These are phyloP conservation scores for Helicoverpa armigera DNA, from an alignment of 1,140 invertebrate species.

Conservation along the genomic window DNA sequence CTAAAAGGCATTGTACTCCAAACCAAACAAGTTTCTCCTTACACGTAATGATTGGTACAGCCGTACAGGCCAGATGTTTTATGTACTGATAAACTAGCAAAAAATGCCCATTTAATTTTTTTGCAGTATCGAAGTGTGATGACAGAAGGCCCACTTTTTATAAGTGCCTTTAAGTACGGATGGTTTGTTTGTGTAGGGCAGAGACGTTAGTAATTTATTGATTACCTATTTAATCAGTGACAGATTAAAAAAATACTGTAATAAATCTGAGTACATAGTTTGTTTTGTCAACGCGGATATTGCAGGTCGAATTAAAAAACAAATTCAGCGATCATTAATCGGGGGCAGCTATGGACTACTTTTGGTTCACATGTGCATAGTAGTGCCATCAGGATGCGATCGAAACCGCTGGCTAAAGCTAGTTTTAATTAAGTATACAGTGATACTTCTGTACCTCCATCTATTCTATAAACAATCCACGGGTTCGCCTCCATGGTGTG, in stretches of 20 bases:
- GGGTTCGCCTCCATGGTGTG: background rate
- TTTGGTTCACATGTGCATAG: no score
- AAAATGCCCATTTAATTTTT: conserved; percentile 13
- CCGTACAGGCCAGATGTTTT: conserved; percentile 13
- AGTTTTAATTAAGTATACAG: background rate
- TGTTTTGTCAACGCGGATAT: no score
- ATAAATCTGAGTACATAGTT: no score
- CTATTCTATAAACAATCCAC: background rate
- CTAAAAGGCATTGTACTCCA: conserved; percentile 31
- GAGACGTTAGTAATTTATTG: no score
- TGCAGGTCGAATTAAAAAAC: no score
- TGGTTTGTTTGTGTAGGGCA: no score
- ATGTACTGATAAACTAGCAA: conserved; percentile 17
- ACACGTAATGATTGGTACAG: conserved; percentile 10
- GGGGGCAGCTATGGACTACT: no score
- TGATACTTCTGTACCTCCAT: background rate
- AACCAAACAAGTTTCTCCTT: conserved; percentile 31
- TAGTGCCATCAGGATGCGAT: no score
- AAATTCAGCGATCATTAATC: no score
- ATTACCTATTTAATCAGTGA: no score
- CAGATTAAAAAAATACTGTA: no score
- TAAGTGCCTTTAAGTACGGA: background rate
- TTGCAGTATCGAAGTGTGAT: background rate
- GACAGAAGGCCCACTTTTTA: background rate
- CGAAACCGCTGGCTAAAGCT: no score